Conservation (phyloP, 2,888 invertebrate genomes). For the Dicyrtomina minuta region DNA sequence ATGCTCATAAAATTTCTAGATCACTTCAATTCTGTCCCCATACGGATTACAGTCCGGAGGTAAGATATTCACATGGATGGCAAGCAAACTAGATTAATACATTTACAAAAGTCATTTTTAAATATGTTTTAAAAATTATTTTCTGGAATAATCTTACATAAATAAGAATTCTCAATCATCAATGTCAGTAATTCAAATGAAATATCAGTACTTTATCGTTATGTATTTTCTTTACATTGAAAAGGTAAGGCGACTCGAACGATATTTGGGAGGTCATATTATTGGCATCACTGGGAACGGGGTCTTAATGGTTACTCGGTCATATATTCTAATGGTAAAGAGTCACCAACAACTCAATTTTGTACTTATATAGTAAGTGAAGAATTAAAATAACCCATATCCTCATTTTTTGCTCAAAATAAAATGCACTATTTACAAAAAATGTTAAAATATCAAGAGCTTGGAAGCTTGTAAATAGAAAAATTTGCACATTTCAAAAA, state of each 20-base stretch:
- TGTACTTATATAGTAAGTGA: no score
- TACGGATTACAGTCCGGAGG: conserved; percentile 46
- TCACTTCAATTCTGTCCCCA: conserved; percentile 45
- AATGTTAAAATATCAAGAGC: no score
- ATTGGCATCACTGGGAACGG: conserved; percentile 47
- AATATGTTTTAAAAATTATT: background rate
- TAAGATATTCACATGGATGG: conserved; percentile 23
- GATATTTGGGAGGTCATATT: conserved; percentile 37
- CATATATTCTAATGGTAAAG: conserved; percentile 49
- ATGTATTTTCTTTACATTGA: background rate
- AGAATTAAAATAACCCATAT: no score
- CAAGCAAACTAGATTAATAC: background rate
- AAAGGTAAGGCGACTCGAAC: conserved; percentile 45
- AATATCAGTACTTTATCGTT: no score
- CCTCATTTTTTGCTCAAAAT: no score
- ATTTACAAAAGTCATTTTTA: background rate
- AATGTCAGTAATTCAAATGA: background rate
- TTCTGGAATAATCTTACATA: no score
- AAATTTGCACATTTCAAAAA: no score
- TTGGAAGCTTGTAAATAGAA: no score
- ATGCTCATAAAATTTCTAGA: conserved; percentile 40
- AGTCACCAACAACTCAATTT: no score
- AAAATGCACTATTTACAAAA: no score
- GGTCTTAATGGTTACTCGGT: conserved; percentile 47
- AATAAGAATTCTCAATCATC: no score